These are phyloP conservation scores for Apostichopus parvimensis DNA, from an alignment of 35 echinoderm and acorn worm species.

Conservation along the genomic window DNA sequence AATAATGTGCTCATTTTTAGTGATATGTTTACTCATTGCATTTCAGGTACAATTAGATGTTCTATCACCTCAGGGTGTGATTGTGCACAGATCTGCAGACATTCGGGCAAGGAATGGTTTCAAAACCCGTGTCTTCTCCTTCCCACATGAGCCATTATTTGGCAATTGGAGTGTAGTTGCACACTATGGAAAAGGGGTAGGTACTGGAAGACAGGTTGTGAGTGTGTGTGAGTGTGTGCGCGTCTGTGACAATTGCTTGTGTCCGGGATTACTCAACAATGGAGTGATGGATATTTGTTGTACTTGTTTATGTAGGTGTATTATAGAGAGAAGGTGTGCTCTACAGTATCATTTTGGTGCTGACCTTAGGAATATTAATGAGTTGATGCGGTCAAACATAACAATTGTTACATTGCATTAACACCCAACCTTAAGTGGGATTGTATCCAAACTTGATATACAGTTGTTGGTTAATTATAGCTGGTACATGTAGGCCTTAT, in stretches of 20 bases:
- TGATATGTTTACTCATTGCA: neutral
- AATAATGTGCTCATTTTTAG: neutral
- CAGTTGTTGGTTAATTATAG: too few species aligned
- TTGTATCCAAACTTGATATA: too few species aligned
- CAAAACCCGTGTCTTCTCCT: conserved; percentile 59
- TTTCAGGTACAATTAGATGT: conserved; percentile 74
- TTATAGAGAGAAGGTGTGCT: too few species aligned
- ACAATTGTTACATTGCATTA: neutral
- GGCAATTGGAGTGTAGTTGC: conserved; percentile 88
- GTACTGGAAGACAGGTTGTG: neutral
- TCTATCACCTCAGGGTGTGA: conserved; percentile 74
- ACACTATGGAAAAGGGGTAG: conserved; percentile 78
- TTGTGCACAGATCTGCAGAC: conserved; percentile 64
- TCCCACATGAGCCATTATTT: conserved; percentile 81
- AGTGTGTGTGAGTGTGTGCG: too few species aligned
- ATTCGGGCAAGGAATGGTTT: conserved; percentile 60
- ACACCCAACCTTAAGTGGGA: too few species aligned
- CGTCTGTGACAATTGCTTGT: too few species aligned
- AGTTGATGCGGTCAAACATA: neutral
- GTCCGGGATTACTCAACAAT: too few species aligned
- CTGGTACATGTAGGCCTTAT: neutral
- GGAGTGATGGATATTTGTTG: too few species aligned
- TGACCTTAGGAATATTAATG: neutral
- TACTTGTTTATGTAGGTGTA: too few species aligned
- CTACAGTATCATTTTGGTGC: too few species aligned